Conservation (phyloP, 2,797 vertebrate species). For the Manis crassicaudata region DNA sequence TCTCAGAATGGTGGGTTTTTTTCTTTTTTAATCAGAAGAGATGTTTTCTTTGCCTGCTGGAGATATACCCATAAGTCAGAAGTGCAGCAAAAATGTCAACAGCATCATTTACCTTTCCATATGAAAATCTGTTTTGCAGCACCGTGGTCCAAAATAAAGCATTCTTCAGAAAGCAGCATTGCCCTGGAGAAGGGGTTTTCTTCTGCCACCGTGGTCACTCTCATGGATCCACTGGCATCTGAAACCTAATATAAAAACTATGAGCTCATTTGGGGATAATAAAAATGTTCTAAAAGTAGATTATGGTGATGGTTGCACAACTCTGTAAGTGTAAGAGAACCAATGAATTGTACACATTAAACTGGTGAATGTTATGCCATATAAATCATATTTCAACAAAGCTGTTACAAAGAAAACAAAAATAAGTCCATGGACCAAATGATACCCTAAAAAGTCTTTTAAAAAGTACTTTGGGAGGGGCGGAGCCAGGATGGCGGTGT, state of each 20-base stretch:
- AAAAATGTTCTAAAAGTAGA: not conserved
- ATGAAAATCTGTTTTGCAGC: conserved; percentile 92
- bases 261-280: not conserved
- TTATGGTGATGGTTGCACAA: no score
- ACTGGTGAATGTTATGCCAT: not conserved
- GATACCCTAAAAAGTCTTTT: not conserved
- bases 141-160: conserved; percentile 94
- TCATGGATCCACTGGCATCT: conserved; percentile 93
- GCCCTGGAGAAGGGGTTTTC: conserved; percentile 93
- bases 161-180: conserved; percentile 92
- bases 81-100: not conserved
- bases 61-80: not conserved
- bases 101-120: conserved; percentile 92
- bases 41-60: not conserved
- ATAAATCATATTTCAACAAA: not conserved
- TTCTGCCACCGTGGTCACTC: conserved; percentile 88
- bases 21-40: not conserved
- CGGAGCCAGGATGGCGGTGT: no score
- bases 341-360: not conserved
- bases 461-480: not conserved
- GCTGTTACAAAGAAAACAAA: not conserved
- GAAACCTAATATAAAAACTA: conserved; percentile 88
- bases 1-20: not conserved
- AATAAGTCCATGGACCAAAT: not conserved
- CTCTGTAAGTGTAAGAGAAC: not conserved